These are phyloP conservation scores for Podocnemis expansa DNA, from an alignment of 2,113 vertebrate species.

Conservation along the genomic window DNA sequence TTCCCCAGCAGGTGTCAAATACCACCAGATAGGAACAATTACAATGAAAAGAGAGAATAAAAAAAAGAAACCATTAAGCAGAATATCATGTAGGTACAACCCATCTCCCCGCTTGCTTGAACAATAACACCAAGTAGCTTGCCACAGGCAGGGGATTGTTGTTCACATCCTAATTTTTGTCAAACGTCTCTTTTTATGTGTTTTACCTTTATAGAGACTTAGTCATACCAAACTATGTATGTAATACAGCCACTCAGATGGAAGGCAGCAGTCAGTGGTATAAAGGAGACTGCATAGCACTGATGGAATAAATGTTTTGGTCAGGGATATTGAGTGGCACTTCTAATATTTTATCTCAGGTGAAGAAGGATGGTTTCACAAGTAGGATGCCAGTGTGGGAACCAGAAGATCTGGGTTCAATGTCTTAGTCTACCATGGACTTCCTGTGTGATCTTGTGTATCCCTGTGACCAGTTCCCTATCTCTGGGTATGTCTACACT, in stretches of 20 bases:
- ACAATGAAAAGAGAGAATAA: conserved; percentile 22
- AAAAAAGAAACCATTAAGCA: neutral
- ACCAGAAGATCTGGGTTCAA: accelerated
- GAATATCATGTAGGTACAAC: accelerated
- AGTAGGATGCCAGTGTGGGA: neutral
- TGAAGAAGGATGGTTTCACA: neutral
- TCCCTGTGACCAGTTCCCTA: conserved; percentile 5
- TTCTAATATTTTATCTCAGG: neutral
- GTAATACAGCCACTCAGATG: accelerated
- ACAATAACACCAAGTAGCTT: neutral
- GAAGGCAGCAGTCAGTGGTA: neutral
- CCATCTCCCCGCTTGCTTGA: neutral
- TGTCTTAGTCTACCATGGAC: neutral
- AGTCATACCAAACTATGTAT: too few species aligned
- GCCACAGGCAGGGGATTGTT: neutral
- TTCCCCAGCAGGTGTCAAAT: conserved; percentile 74
- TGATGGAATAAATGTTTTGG: neutral
- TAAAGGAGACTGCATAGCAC: neutral
- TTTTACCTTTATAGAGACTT: neutral
- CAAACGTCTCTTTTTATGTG: neutral
- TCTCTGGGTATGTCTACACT: too few species aligned
- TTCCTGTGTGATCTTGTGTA: neutral
- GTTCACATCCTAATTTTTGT: neutral
- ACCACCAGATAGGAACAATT: conserved; percentile 66
- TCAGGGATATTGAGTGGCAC: neutral